Percentiles rank a stretch among this genome's conserved stretches.
phyloP scores from a whole-genome alignment of 1,140 invertebrate genomes.

The Tribolium madens region DNA sequence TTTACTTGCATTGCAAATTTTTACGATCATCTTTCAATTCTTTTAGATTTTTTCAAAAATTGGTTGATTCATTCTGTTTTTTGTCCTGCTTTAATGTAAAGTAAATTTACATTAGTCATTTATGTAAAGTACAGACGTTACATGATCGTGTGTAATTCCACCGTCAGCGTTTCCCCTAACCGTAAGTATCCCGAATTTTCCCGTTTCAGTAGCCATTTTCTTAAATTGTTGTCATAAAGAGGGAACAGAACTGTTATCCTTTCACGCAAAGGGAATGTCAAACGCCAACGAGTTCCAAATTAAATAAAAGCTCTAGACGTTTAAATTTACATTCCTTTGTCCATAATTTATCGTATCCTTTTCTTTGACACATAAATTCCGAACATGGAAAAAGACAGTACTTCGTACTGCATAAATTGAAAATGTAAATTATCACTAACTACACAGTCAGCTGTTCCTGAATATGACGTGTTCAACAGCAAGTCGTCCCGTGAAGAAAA shows the following conservation, averaged over 20 bases:
- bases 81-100: background rate
- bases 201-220: slow-evolving; percentile 18
- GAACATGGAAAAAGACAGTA: slow-evolving; percentile 31
- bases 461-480: slow-evolving; percentile 39
- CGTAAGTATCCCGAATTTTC: slow-evolving; percentile 9
- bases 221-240: slow-evolving; percentile 25
- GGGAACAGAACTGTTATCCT: slow-evolving; percentile 29
- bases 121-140: background rate
- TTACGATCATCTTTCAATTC: background rate
- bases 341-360: slow-evolving; percentile 31
- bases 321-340: slow-evolving; percentile 36
- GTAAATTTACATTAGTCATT: background rate
- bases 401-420: slow-evolving; percentile 42
- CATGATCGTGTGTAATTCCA: slow-evolving; percentile 18
- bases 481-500: slow-evolving; percentile 15
- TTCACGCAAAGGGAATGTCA: slow-evolving; percentile 32
- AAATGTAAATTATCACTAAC: slow-evolving; percentile 48
- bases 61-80: background rate
- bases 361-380: slow-evolving; percentile 31
- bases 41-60: background rate
- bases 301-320: slow-evolving; percentile 25
- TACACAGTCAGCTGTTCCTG: slow-evolving; percentile 44
- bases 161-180: background rate
- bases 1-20: background rate
- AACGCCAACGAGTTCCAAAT: slow-evolving; percentile 18